Base-by-base conservation (phyloP, 2,797 vertebrate species). In the Spatula clypeata region DNA sequence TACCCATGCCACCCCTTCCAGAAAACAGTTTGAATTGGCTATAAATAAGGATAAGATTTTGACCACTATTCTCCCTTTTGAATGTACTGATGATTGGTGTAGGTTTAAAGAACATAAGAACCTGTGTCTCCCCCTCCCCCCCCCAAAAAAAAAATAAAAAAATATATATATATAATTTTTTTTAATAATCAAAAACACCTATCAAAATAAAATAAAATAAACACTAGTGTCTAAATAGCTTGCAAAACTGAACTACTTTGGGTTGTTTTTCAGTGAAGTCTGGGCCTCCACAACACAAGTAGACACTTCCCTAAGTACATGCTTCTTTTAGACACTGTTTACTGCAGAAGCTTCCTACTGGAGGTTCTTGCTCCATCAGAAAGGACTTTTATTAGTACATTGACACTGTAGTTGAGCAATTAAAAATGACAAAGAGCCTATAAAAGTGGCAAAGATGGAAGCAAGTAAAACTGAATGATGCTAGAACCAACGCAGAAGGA, bases 1-100 rank as follows among this genome's bases (percentile, higher is more conserved):
- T 90, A 89, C 29, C 18, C 36, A 31, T 49, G 84, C 74, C 77
- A 86, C 40, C 32, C 23, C 27, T 95, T 93, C 86, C 92, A 96
- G 93, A 95, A 94, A 96, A 79, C 13, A 6, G 2, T 82, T 86
- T 87, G 47, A 79, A 73, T 49, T 45, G 15, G 31, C 64, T 77
- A 77, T 42, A 82, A 94, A 70, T 60, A 54, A 90, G 58, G 32
- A 58, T 62, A 64, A 61, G 0, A 73, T 74, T 87, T 79, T 92
- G 29, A 71, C 29, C n/a, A 42, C 11, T 40, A n/a, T 76, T 60
- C 72, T 71, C n/a, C 47, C 9, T 66, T 81, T 90, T 84, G 45
- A 90, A 83, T 47, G 24, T 42, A 18, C 21, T 70, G 27, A 31
- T 47, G 69, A 55, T 26, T 88, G 55, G 6, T 10, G 5, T 14